Percentiles rank a stretch among this genome's conserved stretches.
Evolutionary conservation across 2,797 vertebrate species (phyloP).

Genomic region (Dicrostonyx torquatus): DNA sequence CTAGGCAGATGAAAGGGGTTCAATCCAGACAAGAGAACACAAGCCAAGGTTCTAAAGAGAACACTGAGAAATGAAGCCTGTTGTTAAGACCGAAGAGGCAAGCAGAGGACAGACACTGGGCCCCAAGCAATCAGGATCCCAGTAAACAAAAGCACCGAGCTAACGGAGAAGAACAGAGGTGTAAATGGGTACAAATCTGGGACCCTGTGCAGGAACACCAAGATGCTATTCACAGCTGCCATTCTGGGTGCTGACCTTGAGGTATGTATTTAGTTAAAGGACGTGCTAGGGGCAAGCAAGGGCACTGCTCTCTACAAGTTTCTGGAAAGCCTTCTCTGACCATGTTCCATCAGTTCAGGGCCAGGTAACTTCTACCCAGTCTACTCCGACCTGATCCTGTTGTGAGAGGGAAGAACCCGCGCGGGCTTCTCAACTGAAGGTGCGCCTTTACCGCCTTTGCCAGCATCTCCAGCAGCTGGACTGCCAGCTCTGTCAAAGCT

Average conservation of each 20-base stretch:
- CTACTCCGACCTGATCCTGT: neutral
- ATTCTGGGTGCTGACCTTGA: neutral
- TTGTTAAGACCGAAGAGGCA: neutral
- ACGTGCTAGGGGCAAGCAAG: neutral
- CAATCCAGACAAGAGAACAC: neutral
- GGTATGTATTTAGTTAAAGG: neutral
- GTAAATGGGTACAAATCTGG: neutral
- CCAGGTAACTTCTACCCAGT: neutral
- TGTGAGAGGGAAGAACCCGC: neutral
- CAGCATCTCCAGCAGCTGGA: neutral
- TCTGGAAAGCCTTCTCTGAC: neutral
- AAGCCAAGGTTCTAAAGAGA: neutral
- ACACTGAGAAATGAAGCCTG: neutral
- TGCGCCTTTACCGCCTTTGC: rapidly evolving
- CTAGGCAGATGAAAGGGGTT: neutral
- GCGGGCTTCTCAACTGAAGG: neutral
- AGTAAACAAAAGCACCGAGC: neutral
- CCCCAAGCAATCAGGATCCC: too few species aligned
- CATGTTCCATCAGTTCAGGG: neutral
- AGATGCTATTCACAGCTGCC: neutral
- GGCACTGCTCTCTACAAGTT: neutral
- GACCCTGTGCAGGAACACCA: neutral
- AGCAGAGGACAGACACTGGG: too few species aligned
- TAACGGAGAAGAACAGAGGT: neutral
- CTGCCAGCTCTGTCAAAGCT: neutral